Evolutionary conservation across 1,140 invertebrate species (phyloP), one percentile per base, ranked within the genome.

Genomic region (Sarcophaga bullata): DNA sequence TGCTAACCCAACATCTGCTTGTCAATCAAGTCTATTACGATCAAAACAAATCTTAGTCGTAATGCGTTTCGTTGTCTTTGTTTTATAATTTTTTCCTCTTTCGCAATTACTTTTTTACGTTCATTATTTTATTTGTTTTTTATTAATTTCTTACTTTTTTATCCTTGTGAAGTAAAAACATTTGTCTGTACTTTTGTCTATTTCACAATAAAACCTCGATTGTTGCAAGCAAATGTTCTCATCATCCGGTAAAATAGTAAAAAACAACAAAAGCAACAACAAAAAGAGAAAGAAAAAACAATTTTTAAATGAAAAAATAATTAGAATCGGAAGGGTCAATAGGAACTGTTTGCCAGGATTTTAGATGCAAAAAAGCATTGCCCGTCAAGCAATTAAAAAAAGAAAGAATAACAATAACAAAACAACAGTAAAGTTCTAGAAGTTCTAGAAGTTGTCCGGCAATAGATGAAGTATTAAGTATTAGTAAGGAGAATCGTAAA

Each of bases 141-240:
- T n/a, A n/a, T n/a, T n/a, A n/a, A n/a, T 48, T n/a, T n/a, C 0
- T 47, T 25, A 25, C 17, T 73, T 73, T 47, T 8, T 75, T 75
- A 10, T 11, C 11, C 3, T 25, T 58, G 54, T 58, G 15, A 58
- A 58, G 15, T 58, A 58, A n/a, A n/a, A 68, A 68, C 17, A 68
- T 68, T 49, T 50, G 73, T 49, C 73, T 76, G 46, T 49, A 6
- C 9, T 19, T 15, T 17, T 68, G 58, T 68, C 15, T 76, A 6
- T 76, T 49, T 76, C 73, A 76, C 73, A 76, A 76, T 76, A 76
- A 76, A 76, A n/a, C n/a, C 47, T 76, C 19, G 73, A 15, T 76
- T 76, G 73, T 76, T 76, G 73, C 73, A 76, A 76, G 47, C n/a
- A 76, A 49, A 49, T 49, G 48, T 76, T n/a, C 48, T 47, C 73